Conservation (phyloP, 2,113 vertebrate species). For the Chaetura pelagica region DNA sequence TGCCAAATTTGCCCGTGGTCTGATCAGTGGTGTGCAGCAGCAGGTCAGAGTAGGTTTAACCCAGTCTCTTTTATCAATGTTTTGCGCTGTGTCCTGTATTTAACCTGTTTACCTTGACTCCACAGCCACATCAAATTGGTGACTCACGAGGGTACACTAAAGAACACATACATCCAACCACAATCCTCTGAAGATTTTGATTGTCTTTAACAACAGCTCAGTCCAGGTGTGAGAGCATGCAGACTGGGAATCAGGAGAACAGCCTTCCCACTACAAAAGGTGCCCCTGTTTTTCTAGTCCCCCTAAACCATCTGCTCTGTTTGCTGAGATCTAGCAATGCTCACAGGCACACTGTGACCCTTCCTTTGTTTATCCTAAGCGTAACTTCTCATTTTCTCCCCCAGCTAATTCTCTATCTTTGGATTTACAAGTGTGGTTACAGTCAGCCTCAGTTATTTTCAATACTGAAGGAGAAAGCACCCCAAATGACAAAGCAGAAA, state of each 20-base stretch:
- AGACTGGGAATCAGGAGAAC: background rate
- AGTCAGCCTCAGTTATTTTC: background rate
- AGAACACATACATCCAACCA: background rate
- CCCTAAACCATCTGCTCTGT: background rate
- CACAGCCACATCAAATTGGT: background rate
- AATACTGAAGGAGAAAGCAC: background rate
- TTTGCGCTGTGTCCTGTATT: background rate
- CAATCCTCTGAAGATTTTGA: background rate
- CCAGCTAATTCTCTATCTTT: background rate
- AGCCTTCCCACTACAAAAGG: background rate
- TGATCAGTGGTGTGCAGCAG: background rate
- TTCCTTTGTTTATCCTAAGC: background rate
- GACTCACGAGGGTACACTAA: background rate
- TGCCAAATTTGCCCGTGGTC: background rate
- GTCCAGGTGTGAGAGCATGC: background rate
- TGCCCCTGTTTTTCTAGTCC: background rate
- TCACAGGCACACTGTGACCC: background rate
- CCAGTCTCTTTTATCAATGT: background rate
- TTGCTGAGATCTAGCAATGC: background rate
- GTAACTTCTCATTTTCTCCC: background rate
- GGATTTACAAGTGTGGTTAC: background rate
- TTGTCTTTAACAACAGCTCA: background rate
- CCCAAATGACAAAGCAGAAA: background rate
- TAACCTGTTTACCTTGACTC: background rate
- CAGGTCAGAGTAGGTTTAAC: background rate